Evolutionary conservation across 2,113 vertebrate species (phyloP), one percentile per base, ranked within the genome.

Genomic region (Myiopsitta monachus): DNA sequence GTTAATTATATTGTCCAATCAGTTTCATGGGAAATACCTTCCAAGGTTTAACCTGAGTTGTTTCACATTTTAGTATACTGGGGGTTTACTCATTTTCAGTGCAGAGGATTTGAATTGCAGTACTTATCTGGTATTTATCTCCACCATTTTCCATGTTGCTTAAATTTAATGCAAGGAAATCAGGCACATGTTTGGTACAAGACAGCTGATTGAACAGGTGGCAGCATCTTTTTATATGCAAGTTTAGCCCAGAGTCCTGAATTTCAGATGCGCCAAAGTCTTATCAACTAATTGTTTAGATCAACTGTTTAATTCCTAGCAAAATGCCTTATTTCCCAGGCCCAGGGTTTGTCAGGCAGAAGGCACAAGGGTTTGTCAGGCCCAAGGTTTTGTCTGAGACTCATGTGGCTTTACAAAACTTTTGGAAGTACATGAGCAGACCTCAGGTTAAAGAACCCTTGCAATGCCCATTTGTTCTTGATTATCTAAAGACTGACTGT

Each of bases 181-280:
- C 36, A 52, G 26, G 33, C 9, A 31, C 18, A 1, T 4, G 23
- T 43, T 90, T 0, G 0, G 52, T 44, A 28, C 33, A 75, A 83
- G 18, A 18, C 1, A 43, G 22, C 23, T 61, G 43, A 66, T 2
- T 4, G 43, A 36, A 64, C 1, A 49, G 11, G 47, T 54, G 22
- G 13, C 38, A 67, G 43, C 38, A 82, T 57, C 9, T 24, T 75
- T 81, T 86, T 33, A 33, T 30, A 24, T 26, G 43, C 6, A n/a
- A 30, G 13, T 2, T 90, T 51, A 64, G 26, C 24, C 4, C 55
- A 12, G 10, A 67, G 41, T 44, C 44, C 33, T 30, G 27, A 69
- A 80, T 31, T 78, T 59, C 38, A 57, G 26, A 23, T 89, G 26
- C 43, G 68, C 11, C 7, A 2, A 47, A 75, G 13, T n/a, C 39